These are phyloP conservation scores for Brachylomia viminalis DNA, from an alignment of 2,888 invertebrate species.

Conservation along the genomic window DNA sequence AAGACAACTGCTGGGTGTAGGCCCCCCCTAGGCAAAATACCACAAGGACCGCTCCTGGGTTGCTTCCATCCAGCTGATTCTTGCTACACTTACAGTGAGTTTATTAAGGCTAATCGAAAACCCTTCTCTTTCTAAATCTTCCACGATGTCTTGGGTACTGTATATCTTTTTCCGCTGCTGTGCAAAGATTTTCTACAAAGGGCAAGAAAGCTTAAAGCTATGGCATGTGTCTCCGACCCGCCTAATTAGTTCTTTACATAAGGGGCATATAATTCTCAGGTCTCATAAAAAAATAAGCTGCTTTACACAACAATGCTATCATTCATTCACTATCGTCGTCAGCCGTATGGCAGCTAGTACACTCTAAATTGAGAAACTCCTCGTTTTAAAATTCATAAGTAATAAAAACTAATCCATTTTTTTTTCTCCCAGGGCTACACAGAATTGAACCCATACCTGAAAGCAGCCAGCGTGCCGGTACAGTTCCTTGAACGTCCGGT, in stretches of 20 bases:
- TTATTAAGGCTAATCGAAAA: no score
- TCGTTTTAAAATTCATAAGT: not conserved
- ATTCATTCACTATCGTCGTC: not conserved
- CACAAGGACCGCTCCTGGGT: not conserved
- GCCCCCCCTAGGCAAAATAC: not conserved
- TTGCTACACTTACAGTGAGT: not conserved
- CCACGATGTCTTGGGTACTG: no score
- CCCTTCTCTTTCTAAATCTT: no score
- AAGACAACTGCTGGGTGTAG: no score
- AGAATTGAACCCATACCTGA: constrained; percentile 90
- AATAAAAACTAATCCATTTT: not conserved
- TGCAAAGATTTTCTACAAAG: not conserved
- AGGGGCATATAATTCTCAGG: no score
- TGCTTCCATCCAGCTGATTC: not conserved
- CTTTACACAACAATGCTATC: no score
- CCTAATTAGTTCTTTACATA: not conserved
- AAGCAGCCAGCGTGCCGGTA: constrained; percentile 92
- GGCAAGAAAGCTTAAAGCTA: no score
- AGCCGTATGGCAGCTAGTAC: not conserved
- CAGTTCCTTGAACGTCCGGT: constrained; percentile 92
- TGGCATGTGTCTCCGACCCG: no score
- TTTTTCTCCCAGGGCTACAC: constrained; percentile 80
- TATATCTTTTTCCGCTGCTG: not conserved
- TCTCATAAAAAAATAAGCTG: no score
- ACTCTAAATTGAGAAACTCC: not conserved